Percentiles rank a stretch among this genome's conserved stretches.
Conservation (phyloP, 2,888 invertebrate genomes). For the Sarcophaga variegata region DNA sequence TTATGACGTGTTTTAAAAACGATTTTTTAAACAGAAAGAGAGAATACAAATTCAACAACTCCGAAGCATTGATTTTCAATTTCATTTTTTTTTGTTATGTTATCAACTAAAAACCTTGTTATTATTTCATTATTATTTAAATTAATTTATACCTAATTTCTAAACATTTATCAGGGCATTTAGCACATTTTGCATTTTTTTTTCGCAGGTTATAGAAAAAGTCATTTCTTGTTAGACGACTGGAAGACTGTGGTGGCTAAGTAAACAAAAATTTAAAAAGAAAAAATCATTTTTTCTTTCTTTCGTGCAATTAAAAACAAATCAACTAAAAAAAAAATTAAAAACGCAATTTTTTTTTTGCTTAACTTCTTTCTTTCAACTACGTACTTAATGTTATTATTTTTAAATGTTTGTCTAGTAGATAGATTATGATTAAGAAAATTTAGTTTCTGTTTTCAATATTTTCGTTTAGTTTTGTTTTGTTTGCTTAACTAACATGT, state of each 20-base stretch:
- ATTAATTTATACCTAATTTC: not conserved
- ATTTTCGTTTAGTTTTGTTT: not conserved
- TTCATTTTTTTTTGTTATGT: not conserved
- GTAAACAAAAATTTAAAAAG: no score
- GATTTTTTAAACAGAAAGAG: not conserved
- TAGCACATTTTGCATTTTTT: constrained; percentile 8
- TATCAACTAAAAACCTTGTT: constrained; percentile 1
- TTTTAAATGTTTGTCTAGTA: not conserved
- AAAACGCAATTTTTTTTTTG: not conserved
- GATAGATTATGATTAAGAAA: not conserved
- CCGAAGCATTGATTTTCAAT: not conserved
- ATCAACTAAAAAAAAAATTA: not conserved
- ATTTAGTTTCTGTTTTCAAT: not conserved
- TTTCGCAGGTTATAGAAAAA: constrained; percentile 5
- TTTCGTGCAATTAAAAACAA: not conserved
- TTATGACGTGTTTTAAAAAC: no score
- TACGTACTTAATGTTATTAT: not conserved
- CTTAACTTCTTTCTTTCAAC: not conserved
- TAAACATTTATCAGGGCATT: constrained; percentile 4
- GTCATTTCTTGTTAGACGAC: not conserved
- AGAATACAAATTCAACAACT: not conserved
- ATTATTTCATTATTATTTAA: constrained; percentile 13
- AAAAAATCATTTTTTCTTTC: no score
- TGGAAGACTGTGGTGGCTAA: no score
- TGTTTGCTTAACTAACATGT: not conserved